These are phyloP conservation scores for Tipula unca DNA, from an alignment of 2,888 invertebrate genomes.

Conservation along the genomic window DNA sequence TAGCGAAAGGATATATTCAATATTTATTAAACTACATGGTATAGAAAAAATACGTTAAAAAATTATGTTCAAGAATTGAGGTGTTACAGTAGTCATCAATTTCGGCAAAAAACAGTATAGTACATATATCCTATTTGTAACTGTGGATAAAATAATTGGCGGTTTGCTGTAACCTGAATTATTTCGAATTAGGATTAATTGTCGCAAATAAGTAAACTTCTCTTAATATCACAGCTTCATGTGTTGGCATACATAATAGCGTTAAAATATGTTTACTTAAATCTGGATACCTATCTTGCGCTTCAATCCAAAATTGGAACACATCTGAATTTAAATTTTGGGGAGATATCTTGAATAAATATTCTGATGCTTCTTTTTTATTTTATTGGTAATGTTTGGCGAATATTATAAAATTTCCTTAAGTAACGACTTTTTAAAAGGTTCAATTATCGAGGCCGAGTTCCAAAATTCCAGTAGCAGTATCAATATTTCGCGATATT, in stretches of 20 bases:
- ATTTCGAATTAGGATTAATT: too few species aligned
- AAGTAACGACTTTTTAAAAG: not conserved
- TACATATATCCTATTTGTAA: too few species aligned
- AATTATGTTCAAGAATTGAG: too few species aligned
- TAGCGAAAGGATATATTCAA: too few species aligned
- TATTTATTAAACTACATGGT: too few species aligned
- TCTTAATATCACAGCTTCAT: not conserved
- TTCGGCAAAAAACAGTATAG: too few species aligned
- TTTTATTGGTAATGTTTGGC: not conserved
- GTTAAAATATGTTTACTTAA: not conserved
- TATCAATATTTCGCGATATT: not conserved
- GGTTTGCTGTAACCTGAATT: too few species aligned
- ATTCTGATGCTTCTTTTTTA: not conserved
- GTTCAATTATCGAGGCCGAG: not conserved
- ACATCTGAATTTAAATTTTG: not conserved
- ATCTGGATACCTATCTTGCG: not conserved
- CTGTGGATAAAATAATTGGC: too few species aligned
- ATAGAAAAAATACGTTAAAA: too few species aligned
- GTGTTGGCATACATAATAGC: not conserved
- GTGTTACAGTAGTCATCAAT: too few species aligned
- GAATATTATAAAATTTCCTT: not conserved
- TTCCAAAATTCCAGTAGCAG: not conserved
- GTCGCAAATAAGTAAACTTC: too few species aligned
- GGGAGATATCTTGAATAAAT: not conserved
- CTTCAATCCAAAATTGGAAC: not conserved